Base-by-base conservation (phyloP, 2,797 vertebrate species). In the Champsocephalus esox region DNA sequence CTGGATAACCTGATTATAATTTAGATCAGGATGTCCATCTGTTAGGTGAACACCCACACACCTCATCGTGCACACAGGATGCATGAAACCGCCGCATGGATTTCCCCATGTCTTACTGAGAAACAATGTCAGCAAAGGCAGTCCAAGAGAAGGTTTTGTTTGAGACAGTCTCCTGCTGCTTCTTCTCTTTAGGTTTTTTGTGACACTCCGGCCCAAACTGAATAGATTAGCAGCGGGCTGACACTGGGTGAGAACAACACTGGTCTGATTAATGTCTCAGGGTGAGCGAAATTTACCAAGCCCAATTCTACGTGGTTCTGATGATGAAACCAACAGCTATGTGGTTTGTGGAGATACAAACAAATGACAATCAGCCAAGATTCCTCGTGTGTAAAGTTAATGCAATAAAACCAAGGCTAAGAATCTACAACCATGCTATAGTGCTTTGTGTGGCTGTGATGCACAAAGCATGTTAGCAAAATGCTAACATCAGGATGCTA, bases 1-100 rank as follows among this genome's bases (percentile, higher is more conserved):
- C 55, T 88, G 83, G 82, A 90, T 91, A 91, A 91, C 85, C 89
- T 90, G 89, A 89, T 88, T 89, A 87, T 90, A 87, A 92, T 90
- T 90, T 90, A 89, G 83, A 91, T 88, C 87, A 84, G 85, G 81
- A 70, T 81, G 87, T 89, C 87, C 89, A 92, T 93, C 91, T 92
- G 88, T 84, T 90, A 67, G 75, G 85, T 85, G 73, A 81, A 89
- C 85, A 58, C 87, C 87, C 87, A 92, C 86, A 21, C 70, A 16
- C 34, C 4, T 46, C 19, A 12, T 63, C 51, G 34, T 54, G 77
- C 77, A 77, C 77, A 77, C 76, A 77, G 60, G 60, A 83, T 66
- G 56, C 84, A 85, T 77, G 52, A 83, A 87, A 75, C 55, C 3
- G 14, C 80, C 48, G 60, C 64, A 50, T 52, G 43, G 3, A 54